Conservation (phyloP, 2,888 invertebrate species). For the Clusia tigrina region DNA sequence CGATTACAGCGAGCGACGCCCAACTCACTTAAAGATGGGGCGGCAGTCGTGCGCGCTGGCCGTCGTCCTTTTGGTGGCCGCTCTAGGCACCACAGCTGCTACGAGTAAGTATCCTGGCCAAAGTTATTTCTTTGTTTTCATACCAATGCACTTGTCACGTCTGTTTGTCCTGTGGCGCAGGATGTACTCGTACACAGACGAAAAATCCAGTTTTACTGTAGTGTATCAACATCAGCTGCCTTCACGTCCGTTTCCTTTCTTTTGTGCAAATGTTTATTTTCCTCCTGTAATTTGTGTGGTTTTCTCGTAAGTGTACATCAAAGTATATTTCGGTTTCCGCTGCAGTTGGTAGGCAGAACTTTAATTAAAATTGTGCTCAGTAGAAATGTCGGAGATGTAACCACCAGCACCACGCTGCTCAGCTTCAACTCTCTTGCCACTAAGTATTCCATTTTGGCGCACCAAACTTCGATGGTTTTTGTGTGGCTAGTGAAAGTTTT, state of each 20-base stretch:
- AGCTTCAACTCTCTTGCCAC: neutral
- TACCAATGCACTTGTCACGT: neutral
- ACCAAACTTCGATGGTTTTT: neutral
- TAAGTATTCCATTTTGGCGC: neutral
- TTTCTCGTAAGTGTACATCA: no score
- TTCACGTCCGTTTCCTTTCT: neutral
- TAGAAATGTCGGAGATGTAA: no score
- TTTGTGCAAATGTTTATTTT: neutral
- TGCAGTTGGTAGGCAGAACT: no score
- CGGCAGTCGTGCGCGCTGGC: slow-evolving; percentile 62
- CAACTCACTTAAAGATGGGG: slow-evolving; percentile 52
- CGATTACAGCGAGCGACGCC: slow-evolving; percentile 11
- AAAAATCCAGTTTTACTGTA: neutral
- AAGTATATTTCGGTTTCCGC: no score
- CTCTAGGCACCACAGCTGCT: slow-evolving; percentile 57
- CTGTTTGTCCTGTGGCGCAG: neutral
- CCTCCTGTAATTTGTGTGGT: no score
- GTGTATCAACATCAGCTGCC: neutral
- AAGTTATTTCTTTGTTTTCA: neutral
- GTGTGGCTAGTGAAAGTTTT: neutral
- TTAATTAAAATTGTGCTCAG: neutral
- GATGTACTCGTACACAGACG: neutral
- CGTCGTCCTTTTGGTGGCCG: slow-evolving; percentile 58
- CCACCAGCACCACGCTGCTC: neutral
- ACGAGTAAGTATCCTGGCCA: slow-evolving; percentile 55